phyloP scores from a whole-genome alignment of 2,888 invertebrate species.

The Drosophila algonquin region DNA sequence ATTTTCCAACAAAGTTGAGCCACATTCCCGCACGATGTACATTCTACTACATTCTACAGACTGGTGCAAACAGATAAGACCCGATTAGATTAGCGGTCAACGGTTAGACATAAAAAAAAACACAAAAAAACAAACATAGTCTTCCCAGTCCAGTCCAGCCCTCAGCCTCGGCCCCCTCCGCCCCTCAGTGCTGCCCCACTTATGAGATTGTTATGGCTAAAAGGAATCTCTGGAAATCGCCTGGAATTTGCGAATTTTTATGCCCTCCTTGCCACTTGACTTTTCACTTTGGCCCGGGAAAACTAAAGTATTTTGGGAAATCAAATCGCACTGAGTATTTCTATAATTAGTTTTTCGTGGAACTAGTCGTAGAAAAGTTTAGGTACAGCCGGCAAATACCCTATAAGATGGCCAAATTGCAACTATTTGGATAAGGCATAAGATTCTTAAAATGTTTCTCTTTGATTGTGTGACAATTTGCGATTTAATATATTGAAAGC shows the following conservation, averaged over 20 bases:
- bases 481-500: not conserved
- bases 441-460: too few relatives aligned
- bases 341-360: not conserved
- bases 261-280: constrained; percentile 37
- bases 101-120: constrained; percentile 19
- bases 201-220: constrained; percentile 16
- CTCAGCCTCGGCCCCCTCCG: not conserved
- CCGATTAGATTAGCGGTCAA: constrained; percentile 67
- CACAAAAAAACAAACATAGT: constrained; percentile 18
- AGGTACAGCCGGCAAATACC: not conserved
- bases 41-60: not conserved
- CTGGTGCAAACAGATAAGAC: constrained; percentile 58
- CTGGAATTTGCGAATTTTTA: constrained; percentile 13
- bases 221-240: constrained; percentile 36
- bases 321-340: not conserved
- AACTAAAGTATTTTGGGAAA: not conserved
- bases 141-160: not conserved
- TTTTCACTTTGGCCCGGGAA: constrained; percentile 1
- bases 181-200: not conserved
- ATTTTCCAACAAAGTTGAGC: constrained; percentile 27
- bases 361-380: not conserved
- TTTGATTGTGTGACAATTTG: not conserved
- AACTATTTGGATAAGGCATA: too few relatives aligned
- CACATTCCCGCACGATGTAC: constrained; percentile 55
- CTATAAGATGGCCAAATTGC: too few relatives aligned